Evolutionary conservation across 2,113 vertebrate genomes (phyloP).

Genomic region (Ageneiosus marmoratus): DNA sequence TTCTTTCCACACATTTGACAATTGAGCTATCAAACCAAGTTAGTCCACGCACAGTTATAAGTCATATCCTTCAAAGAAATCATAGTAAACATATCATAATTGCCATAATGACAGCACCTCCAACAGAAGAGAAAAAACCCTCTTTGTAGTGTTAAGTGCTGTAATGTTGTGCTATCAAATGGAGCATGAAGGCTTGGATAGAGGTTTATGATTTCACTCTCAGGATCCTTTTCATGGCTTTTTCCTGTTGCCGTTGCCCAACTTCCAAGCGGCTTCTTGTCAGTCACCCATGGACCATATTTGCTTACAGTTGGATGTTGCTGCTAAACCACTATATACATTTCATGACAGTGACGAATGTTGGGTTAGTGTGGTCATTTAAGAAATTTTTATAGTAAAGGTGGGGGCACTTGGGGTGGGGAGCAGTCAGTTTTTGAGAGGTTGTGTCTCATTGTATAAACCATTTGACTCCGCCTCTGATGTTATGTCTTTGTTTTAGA

Average conservation of each 20-base stretch:
- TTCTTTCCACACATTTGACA: not conserved
- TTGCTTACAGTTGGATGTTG: conserved; percentile 62
- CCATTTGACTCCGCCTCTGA: conserved; percentile 60
- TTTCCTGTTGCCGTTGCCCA: conserved; percentile 61
- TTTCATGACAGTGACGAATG: conserved; percentile 46
- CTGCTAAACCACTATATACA: conserved; percentile 51
- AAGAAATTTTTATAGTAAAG: not conserved
- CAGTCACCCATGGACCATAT: conserved; percentile 59
- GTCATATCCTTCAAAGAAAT: conserved; percentile 28
- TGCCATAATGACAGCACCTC: conserved; percentile 10
- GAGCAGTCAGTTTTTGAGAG: not conserved
- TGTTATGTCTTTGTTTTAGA: conserved; percentile 55
- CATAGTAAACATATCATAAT: conserved; percentile 14
- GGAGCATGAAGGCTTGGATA: conserved; percentile 72
- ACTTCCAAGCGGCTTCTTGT: conserved; percentile 42
- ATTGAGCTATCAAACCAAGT: not conserved
- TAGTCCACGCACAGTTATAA: conserved; percentile 19
- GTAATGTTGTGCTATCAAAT: conserved; percentile 76
- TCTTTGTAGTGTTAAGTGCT: conserved; percentile 70
- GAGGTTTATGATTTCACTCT: conserved; percentile 71
- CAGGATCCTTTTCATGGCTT: conserved; percentile 69
- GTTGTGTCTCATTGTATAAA: not conserved
- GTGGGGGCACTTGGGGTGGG: not conserved
- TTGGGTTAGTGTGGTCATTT: conserved; percentile 33
- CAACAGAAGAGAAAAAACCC: conserved; percentile 50